Evolutionary conservation across 2,797 vertebrate species (phyloP), one percentile per base, ranked within the genome.

Genomic region (Etheostoma perlongum): DNA sequence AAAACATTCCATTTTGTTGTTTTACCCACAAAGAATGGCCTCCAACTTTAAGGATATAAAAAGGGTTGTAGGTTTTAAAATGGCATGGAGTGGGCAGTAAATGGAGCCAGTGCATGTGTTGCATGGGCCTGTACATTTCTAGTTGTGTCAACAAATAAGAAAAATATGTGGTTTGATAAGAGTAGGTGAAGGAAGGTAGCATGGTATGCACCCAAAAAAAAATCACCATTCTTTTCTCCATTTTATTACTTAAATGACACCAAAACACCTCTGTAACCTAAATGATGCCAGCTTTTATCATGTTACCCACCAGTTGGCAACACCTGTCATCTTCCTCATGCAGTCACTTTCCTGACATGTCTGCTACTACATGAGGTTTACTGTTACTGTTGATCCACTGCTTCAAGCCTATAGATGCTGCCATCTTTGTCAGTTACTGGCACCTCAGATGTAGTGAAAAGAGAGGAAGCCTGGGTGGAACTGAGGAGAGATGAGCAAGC

Each of bases 101-200:
- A 21, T 19, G 58, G 65, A 70, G 57, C 25, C 49, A 23, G 51
- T 65, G 78, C 69, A 77, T 79, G 72, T 67, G 72, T 54, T 72
- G 75, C 80, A 85, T 83, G 74, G 57, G 48, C 62, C 74, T 62
- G 48, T 69, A 44, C 60, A 23, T 81, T 66, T 74, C 48, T 60
- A 62, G 25, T 42, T 15, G 27, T 64, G 49, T 66, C 51, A 46
- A 19, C 52, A 59, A 66, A 74, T 54, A 59, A 76, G 79, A 79
- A 84, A 79, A 72, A 72, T 74, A 72, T 74, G 55, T 36, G 57
- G 30, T 40, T 21, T 53, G 74, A 13, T 21, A 48, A 42, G 71
- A 55, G 46, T 57, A 58, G 40, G n/a, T 23, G 40, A 73, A 48
- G 67, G 42, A 65, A 71, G 44, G 25, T 65, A 51, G 46, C 9